Evolutionary conservation across 2,888 invertebrate species (phyloP).

Genomic region (Agrotis puta): DNA sequence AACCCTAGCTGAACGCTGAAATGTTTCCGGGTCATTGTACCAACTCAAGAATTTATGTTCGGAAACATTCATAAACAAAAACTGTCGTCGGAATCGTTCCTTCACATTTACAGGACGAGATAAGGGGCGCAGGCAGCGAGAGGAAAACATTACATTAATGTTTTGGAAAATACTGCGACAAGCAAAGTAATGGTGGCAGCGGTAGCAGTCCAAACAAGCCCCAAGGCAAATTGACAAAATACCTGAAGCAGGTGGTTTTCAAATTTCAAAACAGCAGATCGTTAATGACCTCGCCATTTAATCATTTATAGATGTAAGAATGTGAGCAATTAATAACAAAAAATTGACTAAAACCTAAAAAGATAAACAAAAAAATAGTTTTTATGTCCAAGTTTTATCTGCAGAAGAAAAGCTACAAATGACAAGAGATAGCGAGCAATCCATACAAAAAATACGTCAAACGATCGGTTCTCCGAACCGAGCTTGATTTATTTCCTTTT

Average conservation of each 20-base stretch:
- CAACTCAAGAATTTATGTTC: conserved; percentile 47
- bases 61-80: conserved; percentile 60
- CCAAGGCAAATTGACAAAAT: conserved; percentile 22
- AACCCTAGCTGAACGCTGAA: conserved; percentile 27
- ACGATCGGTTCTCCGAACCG: not conserved
- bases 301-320: not conserved
- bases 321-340: not conserved
- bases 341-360: too few relatives aligned
- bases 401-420: not conserved
- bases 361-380: not conserved
- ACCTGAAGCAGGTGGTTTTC: conserved; percentile 9
- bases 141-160: conserved; percentile 65
- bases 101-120: conserved; percentile 60
- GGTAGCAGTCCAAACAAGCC: conserved; percentile 4
- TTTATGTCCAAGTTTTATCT: not conserved
- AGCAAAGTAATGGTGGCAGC: conserved; percentile 44
- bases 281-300: conserved; percentile 2
- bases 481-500: conserved; percentile 25
- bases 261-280: conserved; percentile 11
- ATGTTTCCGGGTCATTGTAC: conserved; percentile 52
- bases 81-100: conserved; percentile 56
- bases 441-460: not conserved
- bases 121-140: conserved; percentile 57
- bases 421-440: not conserved
- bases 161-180: conserved; percentile 60